Percentiles rank a stretch among this genome's conserved stretches.
Evolutionary conservation across 2,113 vertebrate genomes (phyloP).

Genomic region (Campylomormyrus tamandua): DNA sequence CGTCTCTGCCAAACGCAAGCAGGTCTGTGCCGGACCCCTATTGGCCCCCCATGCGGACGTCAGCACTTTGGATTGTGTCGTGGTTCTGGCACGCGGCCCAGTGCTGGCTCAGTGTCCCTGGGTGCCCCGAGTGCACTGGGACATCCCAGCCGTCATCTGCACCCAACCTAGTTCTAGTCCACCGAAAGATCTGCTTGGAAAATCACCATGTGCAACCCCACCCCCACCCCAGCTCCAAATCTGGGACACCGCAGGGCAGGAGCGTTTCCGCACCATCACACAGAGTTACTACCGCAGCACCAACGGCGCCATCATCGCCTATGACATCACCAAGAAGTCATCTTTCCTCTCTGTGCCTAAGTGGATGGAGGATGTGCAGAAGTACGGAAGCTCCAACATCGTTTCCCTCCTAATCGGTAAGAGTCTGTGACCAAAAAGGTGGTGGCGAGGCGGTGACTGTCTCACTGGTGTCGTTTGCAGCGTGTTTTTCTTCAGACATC

Average conservation of each 20-base stretch:
- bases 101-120: not conserved
- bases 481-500: not conserved
- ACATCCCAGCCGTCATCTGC: not conserved
- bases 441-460: not conserved
- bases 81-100: not conserved
- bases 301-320: slow-evolving; percentile 78
- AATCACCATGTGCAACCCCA: not conserved
- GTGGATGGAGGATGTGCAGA: slow-evolving; percentile 80
- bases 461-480: not conserved
- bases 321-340: slow-evolving; percentile 73
- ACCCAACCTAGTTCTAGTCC: not conserved
- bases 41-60: slow-evolving; percentile 7
- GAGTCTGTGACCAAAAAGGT: not conserved
- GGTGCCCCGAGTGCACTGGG: not conserved
- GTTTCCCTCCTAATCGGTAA: slow-evolving; percentile 77
- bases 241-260: slow-evolving; percentile 84
- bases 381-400: slow-evolving; percentile 73
- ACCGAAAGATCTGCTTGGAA: not conserved
- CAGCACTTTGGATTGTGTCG: slow-evolving; percentile 10
- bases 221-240: slow-evolving; percentile 68
- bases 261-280: slow-evolving; percentile 79
- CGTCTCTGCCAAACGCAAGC: not conserved
- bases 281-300: slow-evolving; percentile 84
- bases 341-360: slow-evolving; percentile 73
- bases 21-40: not conserved